Evolutionary conservation across 1,140 invertebrate genomes (phyloP).

Genomic region (Cardiocondyla obscurior): DNA sequence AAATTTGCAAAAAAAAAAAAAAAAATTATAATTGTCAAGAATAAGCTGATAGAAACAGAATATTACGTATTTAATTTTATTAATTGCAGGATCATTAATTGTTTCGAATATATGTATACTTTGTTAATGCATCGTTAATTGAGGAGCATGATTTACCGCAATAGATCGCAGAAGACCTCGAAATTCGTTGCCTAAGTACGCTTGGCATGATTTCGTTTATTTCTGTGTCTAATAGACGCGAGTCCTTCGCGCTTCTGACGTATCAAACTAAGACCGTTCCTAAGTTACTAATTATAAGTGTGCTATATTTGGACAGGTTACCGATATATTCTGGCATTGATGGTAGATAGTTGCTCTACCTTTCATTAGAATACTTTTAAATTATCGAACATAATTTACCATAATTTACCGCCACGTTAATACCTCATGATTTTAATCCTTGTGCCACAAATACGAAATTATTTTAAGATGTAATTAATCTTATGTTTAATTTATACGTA

Average conservation of each 20-base stretch:
- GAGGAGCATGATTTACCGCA: not conserved
- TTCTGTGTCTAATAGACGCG: slow-evolving; percentile 31
- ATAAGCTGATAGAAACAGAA: not conserved
- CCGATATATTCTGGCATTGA: slow-evolving; percentile 80
- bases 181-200: slow-evolving; percentile 70
- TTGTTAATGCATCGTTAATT: not conserved
- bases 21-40: not conserved
- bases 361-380: slow-evolving; percentile 11
- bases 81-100: not conserved
- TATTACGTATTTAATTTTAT: not conserved
- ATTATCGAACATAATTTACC: not conserved
- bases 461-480: not conserved
- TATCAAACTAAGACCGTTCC: slow-evolving; percentile 52
- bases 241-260: slow-evolving; percentile 55
- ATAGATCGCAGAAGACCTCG: slow-evolving; percentile 61
- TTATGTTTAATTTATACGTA: not conserved
- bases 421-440: not conserved
- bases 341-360: slow-evolving; percentile 58
- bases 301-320: slow-evolving; percentile 77
- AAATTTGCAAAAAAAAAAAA: not conserved
- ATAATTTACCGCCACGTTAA: not conserved
- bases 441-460: not conserved
- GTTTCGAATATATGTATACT: not conserved
- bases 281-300: slow-evolving; percentile 79
- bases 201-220: slow-evolving; percentile 67